Evolutionary conservation across 2,797 vertebrate genomes (phyloP).

Genomic region (Australoheros facetus): DNA sequence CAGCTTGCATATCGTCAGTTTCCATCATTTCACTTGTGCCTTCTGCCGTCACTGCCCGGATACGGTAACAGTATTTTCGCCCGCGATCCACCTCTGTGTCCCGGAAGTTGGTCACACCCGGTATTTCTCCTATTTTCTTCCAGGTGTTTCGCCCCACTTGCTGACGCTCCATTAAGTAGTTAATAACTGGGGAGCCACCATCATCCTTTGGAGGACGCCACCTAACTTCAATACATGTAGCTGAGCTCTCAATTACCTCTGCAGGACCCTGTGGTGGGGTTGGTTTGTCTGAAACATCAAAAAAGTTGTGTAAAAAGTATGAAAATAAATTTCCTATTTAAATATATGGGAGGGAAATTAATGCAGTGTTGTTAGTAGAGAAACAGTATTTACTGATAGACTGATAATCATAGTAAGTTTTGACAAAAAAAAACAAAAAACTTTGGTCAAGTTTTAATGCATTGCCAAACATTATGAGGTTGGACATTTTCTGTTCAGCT

Average conservation of each 20-base stretch:
- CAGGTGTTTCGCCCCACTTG: conserved; percentile 85
- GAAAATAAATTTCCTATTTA: neutral
- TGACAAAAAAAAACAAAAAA: neutral
- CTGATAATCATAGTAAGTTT: neutral
- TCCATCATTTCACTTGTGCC: conserved; percentile 84
- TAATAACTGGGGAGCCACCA: conserved; percentile 83
- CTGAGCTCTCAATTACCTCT: conserved; percentile 80
- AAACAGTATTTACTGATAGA: neutral
- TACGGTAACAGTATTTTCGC: conserved; percentile 86
- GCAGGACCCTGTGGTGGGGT: conserved; percentile 85
- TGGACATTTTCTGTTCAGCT: neutral
- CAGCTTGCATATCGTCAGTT: conserved; percentile 85
- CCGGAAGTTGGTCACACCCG: conserved; percentile 71
- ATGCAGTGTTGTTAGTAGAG: neutral
- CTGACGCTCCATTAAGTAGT: conserved; percentile 84
- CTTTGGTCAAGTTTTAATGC: neutral
- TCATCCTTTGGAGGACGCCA: conserved; percentile 88
- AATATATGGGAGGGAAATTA: neutral
- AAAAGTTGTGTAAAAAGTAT: neutral
- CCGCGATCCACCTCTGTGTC: conserved; percentile 83
- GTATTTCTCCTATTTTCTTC: conserved; percentile 83
- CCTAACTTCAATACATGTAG: conserved; percentile 77
- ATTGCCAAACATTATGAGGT: neutral
- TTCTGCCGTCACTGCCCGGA: conserved; percentile 83
- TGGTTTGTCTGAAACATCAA: conserved; percentile 85